Evolutionary conservation across 2,113 vertebrate species (phyloP).

Genomic region (Probosciger aterrimus): DNA sequence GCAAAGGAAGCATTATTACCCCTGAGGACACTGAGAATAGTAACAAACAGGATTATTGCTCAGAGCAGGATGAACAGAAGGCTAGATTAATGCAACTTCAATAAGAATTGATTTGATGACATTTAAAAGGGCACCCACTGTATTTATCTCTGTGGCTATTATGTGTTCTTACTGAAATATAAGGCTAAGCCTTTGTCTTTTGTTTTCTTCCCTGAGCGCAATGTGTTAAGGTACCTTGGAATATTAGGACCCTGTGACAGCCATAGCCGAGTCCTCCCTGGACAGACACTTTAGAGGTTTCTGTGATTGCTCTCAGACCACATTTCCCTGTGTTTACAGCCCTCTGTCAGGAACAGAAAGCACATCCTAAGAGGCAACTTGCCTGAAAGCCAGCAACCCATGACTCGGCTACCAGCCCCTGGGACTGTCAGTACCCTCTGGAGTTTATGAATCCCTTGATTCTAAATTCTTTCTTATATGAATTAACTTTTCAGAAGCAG

Average conservation of each 20-base stretch:
- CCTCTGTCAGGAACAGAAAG: not conserved
- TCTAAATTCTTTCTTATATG: not conserved
- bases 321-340: not conserved
- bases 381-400: not conserved
- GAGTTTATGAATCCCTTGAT: not conserved
- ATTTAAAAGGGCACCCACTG: not conserved
- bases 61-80: not conserved
- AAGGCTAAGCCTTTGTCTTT: not conserved
- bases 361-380: not conserved
- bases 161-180: not conserved
- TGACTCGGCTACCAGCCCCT: not conserved
- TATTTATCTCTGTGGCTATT: not conserved
- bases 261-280: rapidly evolving
- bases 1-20: not conserved
- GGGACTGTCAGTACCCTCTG: not conserved
- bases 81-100: not conserved
- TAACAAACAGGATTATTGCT: not conserved
- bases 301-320: not conserved
- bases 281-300: not conserved
- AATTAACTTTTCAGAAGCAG: not conserved
- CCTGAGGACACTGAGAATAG: not conserved
- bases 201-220: not conserved
- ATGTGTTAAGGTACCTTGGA: not conserved
- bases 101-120: conserved; percentile 2
- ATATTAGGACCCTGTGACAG: not conserved